These are phyloP conservation scores for Julus scandinavius DNA, from an alignment of 2,888 invertebrate species.

Conservation along the genomic window DNA sequence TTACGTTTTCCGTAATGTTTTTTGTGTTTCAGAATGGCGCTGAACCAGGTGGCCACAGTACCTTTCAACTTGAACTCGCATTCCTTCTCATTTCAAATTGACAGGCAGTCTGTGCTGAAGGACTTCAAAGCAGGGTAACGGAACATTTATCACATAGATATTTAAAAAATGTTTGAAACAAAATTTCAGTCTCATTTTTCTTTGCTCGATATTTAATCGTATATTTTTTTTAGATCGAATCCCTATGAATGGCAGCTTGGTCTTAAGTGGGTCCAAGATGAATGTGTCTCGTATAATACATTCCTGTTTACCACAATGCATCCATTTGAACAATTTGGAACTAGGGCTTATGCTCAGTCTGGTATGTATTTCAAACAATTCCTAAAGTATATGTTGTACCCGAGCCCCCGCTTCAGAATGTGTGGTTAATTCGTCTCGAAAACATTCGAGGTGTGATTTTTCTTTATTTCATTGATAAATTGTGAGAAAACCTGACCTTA, in stretches of 20 bases:
- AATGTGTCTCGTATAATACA: not conserved
- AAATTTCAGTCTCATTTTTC: too few relatives aligned
- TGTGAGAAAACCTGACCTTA: too few relatives aligned
- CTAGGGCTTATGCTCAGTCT: not conserved
- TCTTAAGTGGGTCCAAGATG: not conserved
- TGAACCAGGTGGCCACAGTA: not conserved
- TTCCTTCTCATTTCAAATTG: slow-evolving; percentile 51
- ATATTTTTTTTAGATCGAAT: not conserved
- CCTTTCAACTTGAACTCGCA: not conserved
- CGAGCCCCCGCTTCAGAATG: too few relatives aligned
- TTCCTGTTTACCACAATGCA: not conserved
- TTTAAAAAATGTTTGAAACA: too few relatives aligned
- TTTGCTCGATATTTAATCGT: not conserved
- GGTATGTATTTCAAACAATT: not conserved
- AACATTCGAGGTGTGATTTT: too few relatives aligned
- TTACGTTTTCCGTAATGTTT: not conserved
- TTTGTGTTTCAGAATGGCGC: slow-evolving; percentile 30
- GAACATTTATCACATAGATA: not conserved
- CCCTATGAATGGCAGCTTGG: slow-evolving; percentile 12
- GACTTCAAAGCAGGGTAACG: not conserved
- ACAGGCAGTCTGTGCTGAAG: slow-evolving; percentile 14
- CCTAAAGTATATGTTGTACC: too few relatives aligned
- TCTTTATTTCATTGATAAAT: too few relatives aligned
- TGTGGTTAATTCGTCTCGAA: too few relatives aligned
- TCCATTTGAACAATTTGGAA: not conserved